These are phyloP conservation scores for Gobius niger DNA, from an alignment of 2,113 vertebrate species.

Conservation along the genomic window DNA sequence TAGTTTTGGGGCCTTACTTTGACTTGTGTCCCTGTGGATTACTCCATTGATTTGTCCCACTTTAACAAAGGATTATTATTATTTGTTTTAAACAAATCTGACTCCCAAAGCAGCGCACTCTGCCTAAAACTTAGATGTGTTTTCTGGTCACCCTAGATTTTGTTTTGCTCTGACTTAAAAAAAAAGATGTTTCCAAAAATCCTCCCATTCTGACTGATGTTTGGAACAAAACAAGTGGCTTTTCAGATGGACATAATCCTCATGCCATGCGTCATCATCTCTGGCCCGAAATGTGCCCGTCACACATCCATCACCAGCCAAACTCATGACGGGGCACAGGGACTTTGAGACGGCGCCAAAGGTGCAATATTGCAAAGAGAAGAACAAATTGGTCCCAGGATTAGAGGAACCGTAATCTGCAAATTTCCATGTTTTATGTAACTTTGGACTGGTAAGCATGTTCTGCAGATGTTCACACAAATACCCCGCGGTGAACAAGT, in stretches of 20 bases:
- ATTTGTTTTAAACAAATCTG: conserved; percentile 39
- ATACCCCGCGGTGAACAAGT: conserved; percentile 48
- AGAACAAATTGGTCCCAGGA: conserved; percentile 65
- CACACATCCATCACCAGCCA: conserved; percentile 44
- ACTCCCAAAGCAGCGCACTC: no score
- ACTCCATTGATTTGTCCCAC: conserved; percentile 61
- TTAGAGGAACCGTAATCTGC: conserved; percentile 67
- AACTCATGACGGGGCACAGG: conserved; percentile 41
- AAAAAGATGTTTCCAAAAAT: neutral
- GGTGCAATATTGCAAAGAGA: conserved; percentile 64
- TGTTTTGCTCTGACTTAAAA: neutral
- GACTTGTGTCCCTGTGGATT: no score
- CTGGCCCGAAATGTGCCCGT: conserved; percentile 19
- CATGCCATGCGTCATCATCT: conserved; percentile 20
- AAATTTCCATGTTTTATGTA: conserved; percentile 66
- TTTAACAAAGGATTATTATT: no score
- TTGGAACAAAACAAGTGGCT: neutral
- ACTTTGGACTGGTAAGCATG: conserved; percentile 58
- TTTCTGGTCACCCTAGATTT: neutral
- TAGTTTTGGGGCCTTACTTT: no score
- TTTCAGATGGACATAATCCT: conserved; percentile 32
- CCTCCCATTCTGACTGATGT: conserved; percentile 12
- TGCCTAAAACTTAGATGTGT: no score
- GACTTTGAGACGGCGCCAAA: conserved; percentile 50
- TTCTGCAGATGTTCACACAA: conserved; percentile 55